Base-by-base conservation (phyloP, 2,888 invertebrate species). In the Folsomia manolachei region DNA sequence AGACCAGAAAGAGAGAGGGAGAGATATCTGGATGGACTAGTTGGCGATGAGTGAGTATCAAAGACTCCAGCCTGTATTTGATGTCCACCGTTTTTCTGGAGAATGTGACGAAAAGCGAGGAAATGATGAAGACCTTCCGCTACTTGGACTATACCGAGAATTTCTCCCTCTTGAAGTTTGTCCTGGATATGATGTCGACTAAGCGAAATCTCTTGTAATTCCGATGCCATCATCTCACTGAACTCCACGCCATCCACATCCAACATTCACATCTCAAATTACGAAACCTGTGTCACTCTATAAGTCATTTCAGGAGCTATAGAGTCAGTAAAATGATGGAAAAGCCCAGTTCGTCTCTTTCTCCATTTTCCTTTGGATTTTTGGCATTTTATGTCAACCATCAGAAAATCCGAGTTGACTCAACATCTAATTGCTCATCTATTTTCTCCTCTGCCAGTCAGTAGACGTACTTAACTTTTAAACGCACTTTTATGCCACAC, bases 1-100 rank as follows among this genome's bases (percentile, higher is more conserved):
- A 70, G 72, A 72, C 69, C 52, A 75, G 72, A 39, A 70, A 66
- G 53, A 71, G 68, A 63, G 66, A 63, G 68, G 68, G 69, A 63
- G 71, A 67, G 68, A 73, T 39, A 39, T 39, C 39, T 39, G 39
- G n/a, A n/a, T n/a, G n/a, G n/a, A n/a, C n/a, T n/a, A n/a, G n/a
- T 14, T 39, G 39, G 39, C 39, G 39, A n/a, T n/a, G n/a, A n/a
- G n/a, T n/a, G n/a, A 39, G 39, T 39, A 39, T 39, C 39, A 39
- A 39, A 39, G 39, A 39, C 39, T 39, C 39, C 39, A 39, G 4
- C 14, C 4, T 39, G 39, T 14, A 39, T 39, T 39, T 39, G 39
- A 39, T 39, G 39, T 39, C 39, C 39, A 39, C 39, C 39, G 39
- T 39, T 39, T 39, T 39, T 39, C 39, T 9, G 39, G 39, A n/a